phyloP scores from a whole-genome alignment of 2,797 vertebrate genomes.

The Acipenser transmontanus region DNA sequence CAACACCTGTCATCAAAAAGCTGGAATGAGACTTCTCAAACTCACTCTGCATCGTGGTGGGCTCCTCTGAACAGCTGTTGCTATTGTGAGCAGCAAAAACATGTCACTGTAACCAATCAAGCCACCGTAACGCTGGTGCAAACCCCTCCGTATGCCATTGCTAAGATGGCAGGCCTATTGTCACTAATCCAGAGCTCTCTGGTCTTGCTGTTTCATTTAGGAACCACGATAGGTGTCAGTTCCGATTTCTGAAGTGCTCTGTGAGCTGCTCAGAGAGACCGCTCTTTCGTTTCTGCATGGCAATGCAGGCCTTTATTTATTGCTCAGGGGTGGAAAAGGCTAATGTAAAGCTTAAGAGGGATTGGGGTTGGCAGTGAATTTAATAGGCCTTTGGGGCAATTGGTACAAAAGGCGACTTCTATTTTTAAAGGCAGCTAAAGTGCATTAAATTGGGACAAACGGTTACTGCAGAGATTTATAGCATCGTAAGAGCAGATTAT shows the following conservation, averaged over 20 bases:
- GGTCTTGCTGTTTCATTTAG: too few relatives aligned
- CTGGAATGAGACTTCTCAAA: too few relatives aligned
- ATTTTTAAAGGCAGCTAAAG: constrained; percentile 12
- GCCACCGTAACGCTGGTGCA: neutral
- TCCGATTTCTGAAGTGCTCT: neutral
- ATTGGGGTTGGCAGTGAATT: neutral
- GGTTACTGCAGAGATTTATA: constrained; percentile 10
- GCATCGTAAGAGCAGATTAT: neutral
- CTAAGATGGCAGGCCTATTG: neutral
- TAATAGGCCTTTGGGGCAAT: constrained; percentile 15
- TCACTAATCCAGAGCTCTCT: constrained; percentile 1
- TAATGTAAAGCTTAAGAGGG: constrained; percentile 14
- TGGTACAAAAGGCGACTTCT: constrained; percentile 3
- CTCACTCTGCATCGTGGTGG: neutral
- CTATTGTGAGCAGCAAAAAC: neutral
- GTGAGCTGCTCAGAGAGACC: constrained; percentile 7
- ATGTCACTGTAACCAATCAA: neutral
- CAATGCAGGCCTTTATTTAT: constrained; percentile 12
- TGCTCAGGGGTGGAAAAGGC: constrained; percentile 6
- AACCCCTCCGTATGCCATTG: neutral
- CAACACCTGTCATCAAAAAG: too few relatives aligned
- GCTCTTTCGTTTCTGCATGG: neutral
- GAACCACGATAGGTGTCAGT: neutral
- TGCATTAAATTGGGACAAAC: constrained; percentile 19
- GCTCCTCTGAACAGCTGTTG: neutral